Evolutionary conservation across 2,888 invertebrate species (phyloP), one percentile per base, ranked within the genome.

Genomic region (Scaeva pyrastri): DNA sequence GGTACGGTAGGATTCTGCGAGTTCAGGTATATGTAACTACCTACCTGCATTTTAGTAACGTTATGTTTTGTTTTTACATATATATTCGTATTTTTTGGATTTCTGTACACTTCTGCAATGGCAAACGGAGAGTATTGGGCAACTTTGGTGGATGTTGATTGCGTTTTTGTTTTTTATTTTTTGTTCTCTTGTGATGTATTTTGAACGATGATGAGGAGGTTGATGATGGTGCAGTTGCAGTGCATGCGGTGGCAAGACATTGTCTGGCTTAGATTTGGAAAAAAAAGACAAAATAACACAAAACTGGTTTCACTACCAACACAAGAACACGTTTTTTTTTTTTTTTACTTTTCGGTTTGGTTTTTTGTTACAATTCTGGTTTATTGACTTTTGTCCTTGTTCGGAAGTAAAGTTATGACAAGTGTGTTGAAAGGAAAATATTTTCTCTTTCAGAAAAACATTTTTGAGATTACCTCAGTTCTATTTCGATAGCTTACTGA

Each of bases 381-480:
- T 75, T 75, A 36, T 64, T 72, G 84, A 71, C 84, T 86, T 50
- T 82, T 86, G 86, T 86, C 86, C 86, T 86, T 86, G 86, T 82
- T 86, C 77, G 74, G 81, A 73, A 74, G 62, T 74, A 26, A 86
- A 86, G 86, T 86, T 82, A 78, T 77, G 86, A 82, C 82, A 86
- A 86, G 86, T 82, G 81, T 64, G 70, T 74, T 77, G 74, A 71
- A 82, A 81, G 62, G 70, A 77, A 81, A 73, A 76, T 85, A 21
- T 43, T 26, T 50, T 39, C 10, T 66, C 0, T 75, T 72, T 58
- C 58, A 70, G 16, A 64, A 31, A 31, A 31, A n/a, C 31, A 71
- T 55, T 31, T 12, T 39, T 75, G 36, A 19, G 19, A 77, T 50
- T 48, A n/a, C n/a, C n/a, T n/a, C n/a, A n/a, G n/a, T n/a, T n/a